Conservation (phyloP, 2,888 invertebrate genomes). For the Dugesia japonica region DNA sequence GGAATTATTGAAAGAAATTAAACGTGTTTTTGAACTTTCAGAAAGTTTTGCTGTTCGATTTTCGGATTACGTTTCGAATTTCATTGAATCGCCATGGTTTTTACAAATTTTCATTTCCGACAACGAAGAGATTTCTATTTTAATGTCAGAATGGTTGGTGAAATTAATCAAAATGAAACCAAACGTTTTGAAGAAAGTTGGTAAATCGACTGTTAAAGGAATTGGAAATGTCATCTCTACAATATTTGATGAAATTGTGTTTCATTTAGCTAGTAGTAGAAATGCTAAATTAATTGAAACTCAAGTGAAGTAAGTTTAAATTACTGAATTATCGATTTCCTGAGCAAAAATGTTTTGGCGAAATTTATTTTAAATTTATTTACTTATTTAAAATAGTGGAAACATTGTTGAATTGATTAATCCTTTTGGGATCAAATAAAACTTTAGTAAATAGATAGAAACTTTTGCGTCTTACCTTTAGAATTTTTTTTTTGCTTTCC, state of each 20-base stretch:
- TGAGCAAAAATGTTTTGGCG: neutral
- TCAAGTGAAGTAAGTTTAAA: neutral
- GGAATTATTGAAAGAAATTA: slow-evolving; percentile 21
- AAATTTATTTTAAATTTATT: neutral
- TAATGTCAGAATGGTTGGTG: slow-evolving; percentile 22
- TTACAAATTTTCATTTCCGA: slow-evolving; percentile 46
- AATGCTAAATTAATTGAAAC: neutral
- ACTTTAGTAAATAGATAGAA: too few relatives aligned
- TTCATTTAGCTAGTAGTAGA: neutral
- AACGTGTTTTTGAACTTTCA: neutral
- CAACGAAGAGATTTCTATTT: slow-evolving; percentile 39
- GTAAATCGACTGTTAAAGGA: neutral
- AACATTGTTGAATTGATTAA: neutral
- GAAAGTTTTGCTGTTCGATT: neutral
- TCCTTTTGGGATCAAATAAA: too few relatives aligned
- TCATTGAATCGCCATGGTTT: slow-evolving; percentile 41
- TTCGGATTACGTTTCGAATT: neutral
- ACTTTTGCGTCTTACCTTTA: too few relatives aligned
- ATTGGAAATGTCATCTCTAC: neutral
- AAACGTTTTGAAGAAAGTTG: slow-evolving; percentile 12
- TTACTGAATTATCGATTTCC: neutral
- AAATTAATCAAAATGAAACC: slow-evolving; percentile 20
- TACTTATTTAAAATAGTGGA: neutral
- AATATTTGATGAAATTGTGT: neutral
- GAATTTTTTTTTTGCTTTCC: too few relatives aligned